Percentiles rank a stretch among this genome's conserved stretches.
Conservation (phyloP, 2,797 vertebrate species). For the Sorex maritimensis region DNA sequence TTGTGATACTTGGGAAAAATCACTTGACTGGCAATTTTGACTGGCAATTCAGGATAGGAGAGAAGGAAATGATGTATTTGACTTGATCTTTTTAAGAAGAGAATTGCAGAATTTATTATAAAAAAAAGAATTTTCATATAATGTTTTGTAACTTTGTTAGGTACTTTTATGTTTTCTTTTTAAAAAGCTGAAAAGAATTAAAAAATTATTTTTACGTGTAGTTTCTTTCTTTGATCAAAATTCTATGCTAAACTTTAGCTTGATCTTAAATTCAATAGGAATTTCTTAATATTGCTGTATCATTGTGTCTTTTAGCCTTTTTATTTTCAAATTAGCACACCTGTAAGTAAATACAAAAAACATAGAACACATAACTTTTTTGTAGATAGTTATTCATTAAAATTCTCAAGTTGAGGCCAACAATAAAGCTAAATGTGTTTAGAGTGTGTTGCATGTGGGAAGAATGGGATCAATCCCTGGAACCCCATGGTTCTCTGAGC, state of each 20-base stretch:
- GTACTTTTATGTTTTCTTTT: conserved; percentile 27
- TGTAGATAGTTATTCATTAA: neutral
- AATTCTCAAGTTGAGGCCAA: neutral
- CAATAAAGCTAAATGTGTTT: no score
- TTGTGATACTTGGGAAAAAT: neutral
- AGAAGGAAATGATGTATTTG: neutral
- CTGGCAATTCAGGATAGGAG: neutral
- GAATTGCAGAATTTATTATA: conserved; percentile 14
- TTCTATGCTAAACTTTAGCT: conserved; percentile 11
- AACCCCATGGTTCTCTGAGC: no score
- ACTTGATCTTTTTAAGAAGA: conserved; percentile 29
- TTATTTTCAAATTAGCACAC: neutral
- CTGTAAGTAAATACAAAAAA: neutral
- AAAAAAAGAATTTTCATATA: conserved; percentile 28
- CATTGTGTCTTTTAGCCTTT: neutral
- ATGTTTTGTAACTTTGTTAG: neutral
- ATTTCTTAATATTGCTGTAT: neutral
- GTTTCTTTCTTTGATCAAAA: neutral
- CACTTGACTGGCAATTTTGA: neutral
- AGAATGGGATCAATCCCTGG: no score
- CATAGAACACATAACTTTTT: neutral
- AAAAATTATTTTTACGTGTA: neutral
- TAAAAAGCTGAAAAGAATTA: neutral
- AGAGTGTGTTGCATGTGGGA: no score
- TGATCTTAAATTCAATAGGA: neutral